Conservation (phyloP, 2,888 invertebrate species). For the Ametastegia equiseti region DNA sequence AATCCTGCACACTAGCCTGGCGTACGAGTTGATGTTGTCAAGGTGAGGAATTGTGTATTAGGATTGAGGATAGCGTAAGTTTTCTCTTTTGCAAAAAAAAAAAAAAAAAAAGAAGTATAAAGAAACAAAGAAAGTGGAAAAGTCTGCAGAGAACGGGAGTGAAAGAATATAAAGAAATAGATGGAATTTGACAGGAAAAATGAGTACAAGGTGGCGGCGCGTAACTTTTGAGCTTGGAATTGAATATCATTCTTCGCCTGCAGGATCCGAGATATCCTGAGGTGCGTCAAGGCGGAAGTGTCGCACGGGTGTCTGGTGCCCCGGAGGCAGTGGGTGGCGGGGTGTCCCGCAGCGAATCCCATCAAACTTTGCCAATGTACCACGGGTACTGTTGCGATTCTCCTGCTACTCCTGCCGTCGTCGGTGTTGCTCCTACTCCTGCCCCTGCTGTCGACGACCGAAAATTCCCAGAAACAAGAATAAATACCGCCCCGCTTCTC, state of each 20-base stretch:
- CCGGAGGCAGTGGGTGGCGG: not conserved
- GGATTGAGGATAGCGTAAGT: not conserved
- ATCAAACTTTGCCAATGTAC: conserved; percentile 56
- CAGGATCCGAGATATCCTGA: conserved; percentile 28
- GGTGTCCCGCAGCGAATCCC: conserved; percentile 47
- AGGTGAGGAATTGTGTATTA: not conserved
- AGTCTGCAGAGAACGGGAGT: not conserved
- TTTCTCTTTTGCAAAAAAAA: not conserved
- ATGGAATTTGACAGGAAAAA: conserved; percentile 31
- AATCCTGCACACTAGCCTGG: too few relatives aligned
- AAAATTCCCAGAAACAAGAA: conserved; percentile 51
- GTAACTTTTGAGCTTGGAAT: conserved; percentile 25
- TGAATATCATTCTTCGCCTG: conserved; percentile 41
- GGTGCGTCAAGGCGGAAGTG: conserved; percentile 42
- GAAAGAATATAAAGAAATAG: conserved; percentile 22
- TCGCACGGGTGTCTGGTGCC: not conserved
- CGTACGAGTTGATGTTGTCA: not conserved
- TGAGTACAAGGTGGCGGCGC: conserved; percentile 28
- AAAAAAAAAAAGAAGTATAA: not conserved
- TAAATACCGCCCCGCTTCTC: conserved; percentile 18
- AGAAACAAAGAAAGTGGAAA: not conserved
- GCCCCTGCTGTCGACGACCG: conserved; percentile 47
- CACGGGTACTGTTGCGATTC: too few relatives aligned
- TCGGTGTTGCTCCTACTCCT: conserved; percentile 5
- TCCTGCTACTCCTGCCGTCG: too few relatives aligned